phyloP scores from a whole-genome alignment of 1,140 invertebrate species.

The Acromyrmex heyeri region DNA sequence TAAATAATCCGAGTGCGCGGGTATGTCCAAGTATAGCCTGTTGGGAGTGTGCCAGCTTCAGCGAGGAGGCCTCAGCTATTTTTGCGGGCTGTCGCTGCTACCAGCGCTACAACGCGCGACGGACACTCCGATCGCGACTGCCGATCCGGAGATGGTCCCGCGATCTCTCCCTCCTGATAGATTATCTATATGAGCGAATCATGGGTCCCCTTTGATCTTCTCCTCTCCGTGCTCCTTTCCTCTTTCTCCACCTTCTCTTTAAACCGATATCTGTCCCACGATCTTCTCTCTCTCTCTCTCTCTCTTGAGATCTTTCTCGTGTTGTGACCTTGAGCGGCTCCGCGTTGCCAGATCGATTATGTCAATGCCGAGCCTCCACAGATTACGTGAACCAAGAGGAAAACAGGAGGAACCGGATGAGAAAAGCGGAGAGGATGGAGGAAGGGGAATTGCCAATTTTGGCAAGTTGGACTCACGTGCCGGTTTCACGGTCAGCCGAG shows the following conservation, averaged over 20 bases:
- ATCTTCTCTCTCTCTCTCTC: not conserved
- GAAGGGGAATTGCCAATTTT: conserved; percentile 35
- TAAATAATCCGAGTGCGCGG: conserved; percentile 87
- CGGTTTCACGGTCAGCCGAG: conserved; percentile 53
- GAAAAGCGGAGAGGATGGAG: not conserved
- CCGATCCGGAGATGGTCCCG: conserved; percentile 42
- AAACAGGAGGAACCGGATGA: not conserved
- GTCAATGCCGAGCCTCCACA: conserved; percentile 5
- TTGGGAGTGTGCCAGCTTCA: conserved; percentile 88
- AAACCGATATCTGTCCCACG: conserved; percentile 7
- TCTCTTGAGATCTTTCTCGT: conserved; percentile 11
- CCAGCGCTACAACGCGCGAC: conserved; percentile 79
- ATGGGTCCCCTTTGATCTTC: not conserved
- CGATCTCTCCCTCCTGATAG: conserved; percentile 51
- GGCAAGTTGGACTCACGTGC: conserved; percentile 34
- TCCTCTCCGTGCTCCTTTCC: no score
- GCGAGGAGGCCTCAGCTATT: conserved; percentile 86
- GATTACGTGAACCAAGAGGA: conserved; percentile 28
- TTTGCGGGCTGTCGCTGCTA: conserved; percentile 84
- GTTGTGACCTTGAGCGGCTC: conserved; percentile 66
- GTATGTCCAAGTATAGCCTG: conserved; percentile 92
- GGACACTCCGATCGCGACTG: conserved; percentile 79
- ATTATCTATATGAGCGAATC: not conserved
- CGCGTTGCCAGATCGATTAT: conserved; percentile 64
- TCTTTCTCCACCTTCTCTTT: not conserved